phyloP scores from a whole-genome alignment of 2,888 invertebrate species.

The Dicroscelio sp. region DNA sequence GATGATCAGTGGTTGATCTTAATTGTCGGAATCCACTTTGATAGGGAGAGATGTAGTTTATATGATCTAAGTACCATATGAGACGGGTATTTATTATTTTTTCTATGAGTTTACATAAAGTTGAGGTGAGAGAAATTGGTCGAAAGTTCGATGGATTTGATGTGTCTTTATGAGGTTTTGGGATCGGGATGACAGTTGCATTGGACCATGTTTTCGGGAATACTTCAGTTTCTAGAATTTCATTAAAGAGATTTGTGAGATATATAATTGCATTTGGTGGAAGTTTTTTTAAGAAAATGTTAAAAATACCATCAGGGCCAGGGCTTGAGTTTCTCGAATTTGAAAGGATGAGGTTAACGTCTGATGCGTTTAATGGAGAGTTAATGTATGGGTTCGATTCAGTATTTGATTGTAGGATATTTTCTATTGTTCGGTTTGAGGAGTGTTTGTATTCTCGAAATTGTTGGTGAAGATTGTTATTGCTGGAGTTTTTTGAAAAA shows the following conservation, averaged over 20 bases:
- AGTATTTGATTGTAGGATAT: neutral
- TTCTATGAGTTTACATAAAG: slow-evolving; percentile 40
- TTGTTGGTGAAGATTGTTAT: neutral
- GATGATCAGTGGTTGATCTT: slow-evolving; percentile 16
- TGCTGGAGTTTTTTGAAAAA: neutral
- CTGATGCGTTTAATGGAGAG: neutral
- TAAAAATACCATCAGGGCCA: slow-evolving; percentile 72
- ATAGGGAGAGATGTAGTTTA: slow-evolving; percentile 13
- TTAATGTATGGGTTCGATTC: neutral
- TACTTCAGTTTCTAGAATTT: slow-evolving; percentile 20
- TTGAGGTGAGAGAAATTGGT: slow-evolving; percentile 31
- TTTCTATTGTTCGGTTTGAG: neutral
- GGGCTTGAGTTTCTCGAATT: slow-evolving; percentile 67
- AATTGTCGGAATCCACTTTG: slow-evolving; percentile 47
- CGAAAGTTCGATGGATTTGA: neutral
- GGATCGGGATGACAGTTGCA: too few relatives aligned
- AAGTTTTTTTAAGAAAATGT: slow-evolving; percentile 53
- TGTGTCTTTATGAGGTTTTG: too few relatives aligned
- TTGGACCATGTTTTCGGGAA: slow-evolving; percentile 53
- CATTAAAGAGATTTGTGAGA: slow-evolving; percentile 29
- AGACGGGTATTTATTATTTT: slow-evolving; percentile 61
- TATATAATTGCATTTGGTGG: slow-evolving; percentile 25
- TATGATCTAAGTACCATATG: slow-evolving; percentile 35
- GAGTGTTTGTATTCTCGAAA: neutral
- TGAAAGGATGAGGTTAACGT: neutral